Evolutionary conservation across 1,140 invertebrate genomes (phyloP).

Genomic region (Ganaspis sp.): DNA sequence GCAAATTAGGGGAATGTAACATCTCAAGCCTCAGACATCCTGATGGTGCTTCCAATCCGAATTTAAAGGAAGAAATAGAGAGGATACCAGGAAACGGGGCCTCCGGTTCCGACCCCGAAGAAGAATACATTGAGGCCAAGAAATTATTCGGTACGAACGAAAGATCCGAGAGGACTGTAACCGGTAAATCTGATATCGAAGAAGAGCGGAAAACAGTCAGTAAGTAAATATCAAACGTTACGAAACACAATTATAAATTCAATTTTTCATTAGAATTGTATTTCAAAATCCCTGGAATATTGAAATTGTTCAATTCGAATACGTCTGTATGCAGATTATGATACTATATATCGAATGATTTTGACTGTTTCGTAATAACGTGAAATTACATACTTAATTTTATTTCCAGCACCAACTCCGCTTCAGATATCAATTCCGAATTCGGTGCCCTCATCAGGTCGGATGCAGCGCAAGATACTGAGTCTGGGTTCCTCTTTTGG

Average conservation of each 20-base stretch:
- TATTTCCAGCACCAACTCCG: constrained; percentile 58
- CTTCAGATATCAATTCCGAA: constrained; percentile 76
- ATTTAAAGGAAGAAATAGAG: constrained; percentile 84
- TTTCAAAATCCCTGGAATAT: too few relatives aligned
- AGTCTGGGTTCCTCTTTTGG: constrained; percentile 78
- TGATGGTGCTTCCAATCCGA: constrained; percentile 93
- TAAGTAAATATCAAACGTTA: constrained; percentile 55
- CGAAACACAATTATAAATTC: too few relatives aligned
- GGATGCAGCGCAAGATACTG: constrained; percentile 77
- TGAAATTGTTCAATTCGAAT: too few relatives aligned
- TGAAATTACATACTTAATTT: too few relatives aligned
- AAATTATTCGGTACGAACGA: constrained; percentile 77
- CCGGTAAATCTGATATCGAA: constrained; percentile 75
- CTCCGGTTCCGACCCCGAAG: constrained; percentile 78
- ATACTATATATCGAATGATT: too few relatives aligned
- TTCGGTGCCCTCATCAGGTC: constrained; percentile 75
- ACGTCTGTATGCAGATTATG: too few relatives aligned
- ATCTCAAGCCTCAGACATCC: constrained; percentile 89
- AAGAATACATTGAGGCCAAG: constrained; percentile 78
- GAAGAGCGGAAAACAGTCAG: constrained; percentile 75
- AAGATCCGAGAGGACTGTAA: constrained; percentile 73
- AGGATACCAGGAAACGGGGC: constrained; percentile 84
- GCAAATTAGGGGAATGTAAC: constrained; percentile 76
- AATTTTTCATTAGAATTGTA: background rate
- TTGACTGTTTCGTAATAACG: too few relatives aligned